Evolutionary conservation across 2,113 vertebrate genomes (phyloP).

Genomic region (Myiozetetes cayanensis): DNA sequence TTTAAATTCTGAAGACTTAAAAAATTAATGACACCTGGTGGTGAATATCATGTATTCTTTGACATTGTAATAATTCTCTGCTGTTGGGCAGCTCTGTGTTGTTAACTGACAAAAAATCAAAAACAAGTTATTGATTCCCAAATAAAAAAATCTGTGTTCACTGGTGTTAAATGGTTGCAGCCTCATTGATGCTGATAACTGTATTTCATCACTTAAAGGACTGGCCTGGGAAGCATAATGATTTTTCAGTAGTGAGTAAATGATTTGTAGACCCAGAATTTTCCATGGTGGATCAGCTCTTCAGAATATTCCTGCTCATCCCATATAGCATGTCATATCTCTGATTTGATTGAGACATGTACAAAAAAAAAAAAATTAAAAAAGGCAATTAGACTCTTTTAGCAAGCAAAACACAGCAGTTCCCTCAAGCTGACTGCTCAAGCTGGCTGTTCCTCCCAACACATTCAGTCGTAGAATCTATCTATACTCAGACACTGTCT

Average conservation of each 20-base stretch:
- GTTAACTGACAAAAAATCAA: not conserved
- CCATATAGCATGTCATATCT: not conserved
- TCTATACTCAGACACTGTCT: slow-evolving; percentile 3
- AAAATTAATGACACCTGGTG: not conserved
- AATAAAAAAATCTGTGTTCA: not conserved
- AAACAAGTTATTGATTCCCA: not conserved
- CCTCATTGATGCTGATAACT: not conserved
- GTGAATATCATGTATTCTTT: not conserved
- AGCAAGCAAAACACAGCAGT: not conserved
- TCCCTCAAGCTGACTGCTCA: not conserved
- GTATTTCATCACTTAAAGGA: not conserved
- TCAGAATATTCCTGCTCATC: not conserved
- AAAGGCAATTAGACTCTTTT: not conserved
- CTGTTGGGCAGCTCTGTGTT: not conserved
- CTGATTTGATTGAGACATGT: not conserved
- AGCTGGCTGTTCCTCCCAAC: not conserved
- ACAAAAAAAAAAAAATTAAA: no score
- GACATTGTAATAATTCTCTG: not conserved
- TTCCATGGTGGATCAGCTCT: not conserved
- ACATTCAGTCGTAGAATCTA: not conserved
- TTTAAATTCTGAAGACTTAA: not conserved
- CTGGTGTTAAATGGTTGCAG: not conserved
- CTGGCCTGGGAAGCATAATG: not conserved
- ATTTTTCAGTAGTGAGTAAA: not conserved
- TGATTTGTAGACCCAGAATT: not conserved